These are phyloP conservation scores for Liopterus haemorrhoidalis DNA, from an alignment of 2,888 invertebrate species.

Conservation along the genomic window DNA sequence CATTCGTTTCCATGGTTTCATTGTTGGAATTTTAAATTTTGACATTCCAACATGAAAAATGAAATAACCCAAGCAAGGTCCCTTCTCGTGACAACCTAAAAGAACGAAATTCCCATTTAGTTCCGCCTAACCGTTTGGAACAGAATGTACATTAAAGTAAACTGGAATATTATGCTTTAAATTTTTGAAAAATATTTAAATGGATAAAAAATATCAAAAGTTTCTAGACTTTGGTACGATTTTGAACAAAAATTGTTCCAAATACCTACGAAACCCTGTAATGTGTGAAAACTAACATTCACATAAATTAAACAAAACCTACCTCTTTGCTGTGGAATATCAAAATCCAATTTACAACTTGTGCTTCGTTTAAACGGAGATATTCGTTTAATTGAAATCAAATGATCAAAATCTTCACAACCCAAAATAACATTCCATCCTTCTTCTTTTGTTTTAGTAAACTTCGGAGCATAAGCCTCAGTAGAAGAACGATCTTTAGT, in stretches of 20 bases:
- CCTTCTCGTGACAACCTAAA: too few relatives aligned
- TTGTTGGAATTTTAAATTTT: too few relatives aligned
- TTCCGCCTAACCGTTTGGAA: too few relatives aligned
- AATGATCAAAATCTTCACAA: conserved; percentile 59
- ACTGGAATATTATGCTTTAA: not conserved
- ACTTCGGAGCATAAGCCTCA: conserved; percentile 74
- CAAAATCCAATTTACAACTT: conserved; percentile 53
- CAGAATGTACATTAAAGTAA: too few relatives aligned
- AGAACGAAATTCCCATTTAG: too few relatives aligned
- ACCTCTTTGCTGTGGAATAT: conserved; percentile 54
- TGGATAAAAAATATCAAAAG: conserved; percentile 11
- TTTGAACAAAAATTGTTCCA: too few relatives aligned
- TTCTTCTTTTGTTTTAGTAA: conserved; percentile 90
- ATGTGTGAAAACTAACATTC: conserved; percentile 6
- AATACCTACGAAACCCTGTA: too few relatives aligned
- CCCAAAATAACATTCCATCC: conserved; percentile 92
- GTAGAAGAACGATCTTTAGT: conserved; percentile 40
- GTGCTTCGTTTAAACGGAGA: conserved; percentile 50
- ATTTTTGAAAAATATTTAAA: conserved; percentile 25
- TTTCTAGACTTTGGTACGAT: too few relatives aligned
- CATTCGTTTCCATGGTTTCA: too few relatives aligned
- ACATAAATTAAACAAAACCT: conserved; percentile 27
- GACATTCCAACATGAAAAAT: too few relatives aligned
- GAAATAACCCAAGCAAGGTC: too few relatives aligned
- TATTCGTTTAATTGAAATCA: conserved; percentile 76